Percentiles rank a stretch among this genome's conserved stretches.
Evolutionary conservation across 2,797 vertebrate species (phyloP).

Genomic region (Toxotes lorentzi): DNA sequence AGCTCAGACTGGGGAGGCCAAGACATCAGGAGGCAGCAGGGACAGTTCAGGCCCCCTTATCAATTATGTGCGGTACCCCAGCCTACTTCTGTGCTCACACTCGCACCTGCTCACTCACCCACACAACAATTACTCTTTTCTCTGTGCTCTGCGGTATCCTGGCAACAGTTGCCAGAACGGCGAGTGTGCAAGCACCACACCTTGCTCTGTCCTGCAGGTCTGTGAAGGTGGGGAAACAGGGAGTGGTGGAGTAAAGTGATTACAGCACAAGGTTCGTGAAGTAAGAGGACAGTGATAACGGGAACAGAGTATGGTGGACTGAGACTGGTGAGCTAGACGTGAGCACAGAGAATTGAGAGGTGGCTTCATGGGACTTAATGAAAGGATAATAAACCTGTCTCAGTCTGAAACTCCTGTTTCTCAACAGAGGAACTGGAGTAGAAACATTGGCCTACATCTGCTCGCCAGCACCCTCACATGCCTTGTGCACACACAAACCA

Average conservation of each 20-base stretch:
- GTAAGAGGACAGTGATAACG: neutral
- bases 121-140: constrained; percentile 60
- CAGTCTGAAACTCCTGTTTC: constrained; percentile 53
- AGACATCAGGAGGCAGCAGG: constrained; percentile 50
- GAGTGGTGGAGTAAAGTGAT: constrained; percentile 11
- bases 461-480: constrained; percentile 29
- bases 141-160: constrained; percentile 69
- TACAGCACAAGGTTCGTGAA: neutral
- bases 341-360: neutral
- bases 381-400: constrained; percentile 65
- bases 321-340: neutral
- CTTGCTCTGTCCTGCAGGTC: constrained; percentile 53
- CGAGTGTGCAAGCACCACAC: constrained; percentile 59
- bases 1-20: constrained; percentile 26
- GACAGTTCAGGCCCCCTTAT: constrained; percentile 64
- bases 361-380: constrained; percentile 32
- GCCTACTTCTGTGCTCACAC: constrained; percentile 42
- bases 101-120: constrained; percentile 66
- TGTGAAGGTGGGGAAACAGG: constrained; percentile 27
- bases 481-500: constrained; percentile 23
- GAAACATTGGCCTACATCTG: constrained; percentile 79
- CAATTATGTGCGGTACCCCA: constrained; percentile 75
- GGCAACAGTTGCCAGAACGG: constrained; percentile 79
- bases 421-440: constrained; percentile 67
- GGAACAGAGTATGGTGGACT: neutral